These are phyloP conservation scores for Oscheius myriophilus DNA, from an alignment of 2,888 invertebrate genomes.

Conservation along the genomic window DNA sequence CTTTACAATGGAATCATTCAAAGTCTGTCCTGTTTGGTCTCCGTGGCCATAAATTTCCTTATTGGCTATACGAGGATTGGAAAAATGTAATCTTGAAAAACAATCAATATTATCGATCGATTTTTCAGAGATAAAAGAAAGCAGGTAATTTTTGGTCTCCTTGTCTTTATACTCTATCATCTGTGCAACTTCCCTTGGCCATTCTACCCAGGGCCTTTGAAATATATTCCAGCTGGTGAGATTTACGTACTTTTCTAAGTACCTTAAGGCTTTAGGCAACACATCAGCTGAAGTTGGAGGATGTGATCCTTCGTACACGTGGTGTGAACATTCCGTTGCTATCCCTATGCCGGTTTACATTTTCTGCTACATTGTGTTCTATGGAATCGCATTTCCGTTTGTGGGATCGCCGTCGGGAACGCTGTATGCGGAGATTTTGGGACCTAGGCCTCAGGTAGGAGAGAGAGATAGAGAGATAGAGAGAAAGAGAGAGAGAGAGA, in stretches of 20 bases:
- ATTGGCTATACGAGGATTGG: constrained; percentile 43
- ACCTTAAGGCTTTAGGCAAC: constrained; percentile 23
- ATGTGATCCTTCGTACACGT: constrained; percentile 38
- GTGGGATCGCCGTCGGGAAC: constrained; percentile 50
- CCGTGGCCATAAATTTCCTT: constrained; percentile 36
- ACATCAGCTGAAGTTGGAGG: constrained; percentile 43
- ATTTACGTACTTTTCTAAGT: neutral
- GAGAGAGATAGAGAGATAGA: neutral
- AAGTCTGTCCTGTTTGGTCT: constrained; percentile 35
- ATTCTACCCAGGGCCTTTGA: constrained; percentile 48
- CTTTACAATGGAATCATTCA: constrained; percentile 44
- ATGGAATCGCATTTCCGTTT: constrained; percentile 51
- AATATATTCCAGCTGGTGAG: constrained; percentile 39
- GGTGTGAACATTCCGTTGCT: constrained; percentile 42
- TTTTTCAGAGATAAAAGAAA: constrained; percentile 43
- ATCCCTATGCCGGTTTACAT: constrained; percentile 49
- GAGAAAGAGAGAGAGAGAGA: too few species aligned
- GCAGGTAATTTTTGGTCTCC: constrained; percentile 45
- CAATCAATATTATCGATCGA: too few species aligned
- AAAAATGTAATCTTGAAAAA: constrained; percentile 32
- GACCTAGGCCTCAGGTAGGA: constrained; percentile 40
- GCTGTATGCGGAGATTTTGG: constrained; percentile 49
- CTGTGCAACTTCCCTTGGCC: constrained; percentile 51
- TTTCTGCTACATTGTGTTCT: constrained; percentile 41
- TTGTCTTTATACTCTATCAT: constrained; percentile 43